Evolutionary conservation across 2,888 invertebrate genomes (phyloP), one percentile per base, ranked within the genome.

Genomic region (Rhagophthalmus giganteus): DNA sequence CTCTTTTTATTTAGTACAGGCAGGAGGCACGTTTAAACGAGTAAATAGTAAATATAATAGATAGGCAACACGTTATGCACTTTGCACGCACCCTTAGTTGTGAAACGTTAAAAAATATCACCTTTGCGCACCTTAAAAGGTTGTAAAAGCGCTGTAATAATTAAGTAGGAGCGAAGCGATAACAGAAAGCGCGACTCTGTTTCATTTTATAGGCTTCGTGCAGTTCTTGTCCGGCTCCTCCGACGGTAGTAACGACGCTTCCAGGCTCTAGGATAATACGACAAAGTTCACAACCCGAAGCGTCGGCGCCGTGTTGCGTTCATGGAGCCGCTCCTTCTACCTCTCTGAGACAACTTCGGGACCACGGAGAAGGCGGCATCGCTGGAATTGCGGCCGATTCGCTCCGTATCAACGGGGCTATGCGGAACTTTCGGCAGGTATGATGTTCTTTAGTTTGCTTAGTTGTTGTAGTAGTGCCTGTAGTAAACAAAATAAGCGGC

Each of bases 361-460:
- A 79, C 64, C 73, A 74, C 61, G 70, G 70, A 38, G 88, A 88
- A 78, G 92, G 92, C 71, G 90, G 91, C 60, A 90, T 96, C 58
- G 94, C 94, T 34, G 93, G 93, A 71, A 96, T 97, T 68, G 96
- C 95, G 12, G 94, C 94, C 38, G 96, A 96, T 78, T 94, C 94
- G 49, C 83, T 96, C 65, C 83, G 95, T 69, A 93, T 96, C 78
- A 96, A 95, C 78, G 97, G 96, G 59, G 95, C 94, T 68, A 92
- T 96, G 83, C 84, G 94, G 65, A 94, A 93, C 73, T 95, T 96
- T 78, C 93, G 92, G 78, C 94, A 95, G 88, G 93, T 93, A 83
- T 69, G 74, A 67, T n/a, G 20, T 37, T 38, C 11, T 5, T 42
- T 49, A 32, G 33, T 42, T 44, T 50, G 44, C 33, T 44, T 50